phyloP scores from a whole-genome alignment of 1,140 invertebrate species.

The Scaptomyza graminum region DNA sequence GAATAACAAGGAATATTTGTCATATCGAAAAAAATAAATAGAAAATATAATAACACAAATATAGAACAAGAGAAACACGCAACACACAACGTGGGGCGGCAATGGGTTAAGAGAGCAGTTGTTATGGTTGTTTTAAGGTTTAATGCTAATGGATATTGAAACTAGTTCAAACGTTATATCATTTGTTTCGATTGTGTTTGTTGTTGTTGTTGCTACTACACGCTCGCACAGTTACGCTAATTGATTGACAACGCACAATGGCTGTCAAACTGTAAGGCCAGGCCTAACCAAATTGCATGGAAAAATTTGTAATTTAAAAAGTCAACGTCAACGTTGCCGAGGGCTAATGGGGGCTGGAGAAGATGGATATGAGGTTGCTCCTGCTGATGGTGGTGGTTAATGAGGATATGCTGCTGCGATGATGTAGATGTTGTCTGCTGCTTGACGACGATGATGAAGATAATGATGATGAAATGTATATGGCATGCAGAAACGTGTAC shows the following conservation, averaged over 20 bases:
- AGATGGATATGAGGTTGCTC: background rate
- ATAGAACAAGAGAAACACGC: slow-evolving; percentile 17
- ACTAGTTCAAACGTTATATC: slow-evolving; percentile 67
- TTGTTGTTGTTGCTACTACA: slow-evolving; percentile 38
- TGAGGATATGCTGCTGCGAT: slow-evolving; percentile 16
- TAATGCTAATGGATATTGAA: slow-evolving; percentile 61
- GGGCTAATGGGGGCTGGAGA: background rate
- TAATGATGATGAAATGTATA: slow-evolving; percentile 67
- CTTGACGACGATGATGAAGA: slow-evolving; percentile 32
- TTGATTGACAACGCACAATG: slow-evolving; percentile 59
- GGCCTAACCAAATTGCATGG: slow-evolving; percentile 55
- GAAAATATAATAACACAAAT: background rate
- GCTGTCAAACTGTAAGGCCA: slow-evolving; percentile 67
- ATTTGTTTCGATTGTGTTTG: slow-evolving; percentile 36
- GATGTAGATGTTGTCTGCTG: slow-evolving; percentile 23
- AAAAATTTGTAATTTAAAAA: slow-evolving; percentile 64
- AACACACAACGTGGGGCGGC: slow-evolving; percentile 56
- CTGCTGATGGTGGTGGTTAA: slow-evolving; percentile 30
- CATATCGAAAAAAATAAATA: slow-evolving; percentile 12
- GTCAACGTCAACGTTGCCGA: slow-evolving; percentile 17
- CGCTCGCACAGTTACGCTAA: slow-evolving; percentile 59
- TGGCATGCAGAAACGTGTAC: slow-evolving; percentile 74
- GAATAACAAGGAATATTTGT: slow-evolving; percentile 23
- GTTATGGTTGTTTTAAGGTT: slow-evolving; percentile 3
- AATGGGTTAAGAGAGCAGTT: slow-evolving; percentile 54